Conservation (phyloP, 2,113 vertebrate species). For the Hepsetus odoe region DNA sequence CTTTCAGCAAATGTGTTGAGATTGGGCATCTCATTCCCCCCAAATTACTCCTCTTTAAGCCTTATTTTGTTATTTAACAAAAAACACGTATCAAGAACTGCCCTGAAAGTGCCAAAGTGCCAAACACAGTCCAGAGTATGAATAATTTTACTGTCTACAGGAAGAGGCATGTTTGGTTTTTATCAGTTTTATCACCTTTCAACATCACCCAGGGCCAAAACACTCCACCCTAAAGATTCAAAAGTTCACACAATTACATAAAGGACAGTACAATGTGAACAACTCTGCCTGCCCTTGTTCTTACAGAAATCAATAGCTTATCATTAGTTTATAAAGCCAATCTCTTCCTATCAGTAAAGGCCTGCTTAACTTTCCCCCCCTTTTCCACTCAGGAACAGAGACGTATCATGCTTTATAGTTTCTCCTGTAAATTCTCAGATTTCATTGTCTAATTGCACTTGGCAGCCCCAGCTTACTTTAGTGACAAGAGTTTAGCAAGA, state of each 20-base stretch:
- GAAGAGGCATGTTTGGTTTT: constrained; percentile 10
- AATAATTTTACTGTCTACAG: background rate
- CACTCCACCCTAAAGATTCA: background rate
- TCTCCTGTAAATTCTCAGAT: constrained; percentile 23
- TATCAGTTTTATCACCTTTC: constrained; percentile 42
- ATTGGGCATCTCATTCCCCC: too few relatives aligned
- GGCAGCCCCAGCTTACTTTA: background rate
- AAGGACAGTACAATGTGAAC: background rate
- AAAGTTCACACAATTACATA: constrained; percentile 20
- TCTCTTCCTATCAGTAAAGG: constrained; percentile 14
- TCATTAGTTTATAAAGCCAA: constrained; percentile 45
- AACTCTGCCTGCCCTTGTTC: background rate
- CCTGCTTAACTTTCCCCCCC: constrained; percentile 17
- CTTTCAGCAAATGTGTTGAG: too few relatives aligned
- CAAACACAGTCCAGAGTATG: background rate
- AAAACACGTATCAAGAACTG: background rate
- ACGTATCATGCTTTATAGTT: constrained; percentile 29
- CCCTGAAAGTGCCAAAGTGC: background rate
- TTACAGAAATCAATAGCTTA: constrained; percentile 33
- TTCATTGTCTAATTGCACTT: constrained; percentile 36
- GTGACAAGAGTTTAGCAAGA: background rate
- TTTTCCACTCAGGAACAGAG: background rate
- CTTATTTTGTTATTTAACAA: background rate
- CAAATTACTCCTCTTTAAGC: too few relatives aligned
- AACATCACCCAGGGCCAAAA: background rate